A percentile compares a stretch with the other conserved stretches of the same genome.
These are phyloP conservation scores for Notamacropus eugenii DNA, from an alignment of 2,797 vertebrate species.

Conservation along the genomic window DNA sequence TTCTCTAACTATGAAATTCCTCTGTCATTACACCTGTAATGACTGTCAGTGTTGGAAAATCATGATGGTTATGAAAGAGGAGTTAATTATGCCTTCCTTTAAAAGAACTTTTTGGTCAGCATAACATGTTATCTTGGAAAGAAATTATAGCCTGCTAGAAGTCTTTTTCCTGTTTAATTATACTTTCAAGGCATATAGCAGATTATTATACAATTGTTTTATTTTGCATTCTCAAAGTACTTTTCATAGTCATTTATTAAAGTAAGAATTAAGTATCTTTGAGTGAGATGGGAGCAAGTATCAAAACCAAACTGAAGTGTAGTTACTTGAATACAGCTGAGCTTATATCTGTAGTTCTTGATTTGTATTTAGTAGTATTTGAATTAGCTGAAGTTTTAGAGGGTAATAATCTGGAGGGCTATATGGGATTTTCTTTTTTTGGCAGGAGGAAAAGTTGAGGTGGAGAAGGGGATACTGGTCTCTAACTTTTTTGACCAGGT, in stretches of 20 bases:
- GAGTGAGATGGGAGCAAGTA: conserved; percentile 37
- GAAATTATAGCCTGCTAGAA: conserved; percentile 25
- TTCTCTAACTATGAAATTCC: not conserved
- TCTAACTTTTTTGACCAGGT: not conserved
- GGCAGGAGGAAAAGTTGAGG: not conserved
- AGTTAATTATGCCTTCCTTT: not conserved
- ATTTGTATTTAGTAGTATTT: not conserved
- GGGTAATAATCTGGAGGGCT: not conserved
- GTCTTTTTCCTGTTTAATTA: conserved; percentile 40
- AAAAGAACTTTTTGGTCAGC: conserved; percentile 35
- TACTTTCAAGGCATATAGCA: conserved; percentile 36
- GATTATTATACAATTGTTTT: conserved; percentile 30
- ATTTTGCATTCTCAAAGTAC: conserved; percentile 26
- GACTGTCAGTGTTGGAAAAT: not conserved
- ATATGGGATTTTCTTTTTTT: not conserved
- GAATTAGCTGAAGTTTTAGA: not conserved
- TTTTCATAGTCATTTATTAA: conserved; percentile 28
- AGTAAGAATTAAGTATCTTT: conserved; percentile 29
- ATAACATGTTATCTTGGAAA: conserved; percentile 23
- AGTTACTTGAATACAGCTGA: conserved; percentile 25
- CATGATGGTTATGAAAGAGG: not conserved
- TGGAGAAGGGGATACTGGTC: not conserved
- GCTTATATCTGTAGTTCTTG: conserved; percentile 13
- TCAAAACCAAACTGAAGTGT: not conserved
- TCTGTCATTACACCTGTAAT: not conserved